Evolutionary conservation across 2,113 vertebrate genomes (phyloP), one percentile per base, ranked within the genome.

Genomic region (Carollia perspicillata): DNA sequence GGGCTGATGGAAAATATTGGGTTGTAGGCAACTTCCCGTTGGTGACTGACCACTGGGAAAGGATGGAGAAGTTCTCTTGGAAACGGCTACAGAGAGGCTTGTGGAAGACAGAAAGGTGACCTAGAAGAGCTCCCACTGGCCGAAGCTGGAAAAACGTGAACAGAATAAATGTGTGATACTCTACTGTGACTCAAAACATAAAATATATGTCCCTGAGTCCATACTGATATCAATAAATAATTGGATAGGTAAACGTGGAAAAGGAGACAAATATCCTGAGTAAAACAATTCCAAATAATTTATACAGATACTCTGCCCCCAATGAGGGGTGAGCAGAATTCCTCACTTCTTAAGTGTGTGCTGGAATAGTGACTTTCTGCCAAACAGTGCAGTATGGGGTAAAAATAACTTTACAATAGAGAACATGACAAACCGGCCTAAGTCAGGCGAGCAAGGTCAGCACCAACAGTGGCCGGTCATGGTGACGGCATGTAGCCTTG

Each of bases 161-260:
- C 30, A 30, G 11, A 65, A 80, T 17, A 84, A 96, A 81, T 71
- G 35, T 1, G 12, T 10, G 88, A 4, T 83, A 51, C 42, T 55
- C 47, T 53, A 68, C 55, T 49, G 47, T 68, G 84, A 58, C 44
- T 35, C 22, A 47, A 93, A 95, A 69, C 74, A 66, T 77, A 94
- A 83, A 89, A 78, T 65, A 42, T 85, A 60, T 81, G 75, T 63
- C 30, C 26, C 47, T 49, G 22, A 49, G 4, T 71, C 51, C 18
- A 51, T 17, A 66, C 1, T 35, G 20, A 55, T 14, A n/a, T 33
- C 71, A 92, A 77, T 28, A 71, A 80, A 58, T n/a, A 7, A 91
- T 28, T 51, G 12, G 20, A 49, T 92, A 85, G 75, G 65, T 68
- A 65, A 53, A 63, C 35, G 12, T 28, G 14, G 16, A 17, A 77